Percentiles rank a stretch among this genome's conserved stretches.
Evolutionary conservation across 2,797 vertebrate genomes (phyloP).

Genomic region (Gymnoscopelus microlampas): DNA sequence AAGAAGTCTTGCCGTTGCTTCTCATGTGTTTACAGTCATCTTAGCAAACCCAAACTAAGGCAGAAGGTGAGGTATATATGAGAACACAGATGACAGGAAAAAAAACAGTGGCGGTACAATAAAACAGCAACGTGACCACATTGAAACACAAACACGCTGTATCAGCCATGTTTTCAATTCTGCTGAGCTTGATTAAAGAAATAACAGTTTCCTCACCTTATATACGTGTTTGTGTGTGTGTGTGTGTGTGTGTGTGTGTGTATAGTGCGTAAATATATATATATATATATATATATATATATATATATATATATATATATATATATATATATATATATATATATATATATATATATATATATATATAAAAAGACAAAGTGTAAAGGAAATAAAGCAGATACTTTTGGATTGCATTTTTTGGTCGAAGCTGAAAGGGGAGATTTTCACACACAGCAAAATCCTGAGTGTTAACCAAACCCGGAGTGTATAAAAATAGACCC

Average conservation of each 20-base stretch:
- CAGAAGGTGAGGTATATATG: slow-evolving; percentile 88
- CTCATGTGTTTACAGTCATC: slow-evolving; percentile 82
- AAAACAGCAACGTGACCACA: slow-evolving; percentile 47
- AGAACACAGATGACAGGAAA: slow-evolving; percentile 73
- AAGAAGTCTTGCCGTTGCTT: slow-evolving; percentile 73
- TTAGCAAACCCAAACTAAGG: slow-evolving; percentile 84
- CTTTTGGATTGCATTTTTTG: slow-evolving; percentile 57
- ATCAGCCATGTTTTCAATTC: slow-evolving; percentile 48
- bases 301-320: too few species aligned
- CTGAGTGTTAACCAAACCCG: too few species aligned
- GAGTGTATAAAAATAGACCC: too few species aligned
- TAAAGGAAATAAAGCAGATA: slow-evolving; percentile 35
- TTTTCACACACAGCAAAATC: slow-evolving; percentile 42
- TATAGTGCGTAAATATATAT: too few species aligned
- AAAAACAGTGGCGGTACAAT: slow-evolving; percentile 68
- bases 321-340: too few species aligned
- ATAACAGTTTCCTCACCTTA: slow-evolving; percentile 59
- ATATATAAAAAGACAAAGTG: too few species aligned
- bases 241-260: too few species aligned
- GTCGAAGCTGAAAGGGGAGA: slow-evolving; percentile 71
- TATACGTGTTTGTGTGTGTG: slow-evolving; percentile 13
- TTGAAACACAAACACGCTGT: not conserved
- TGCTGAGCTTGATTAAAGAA: slow-evolving; percentile 31
- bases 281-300: too few species aligned
- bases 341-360: too few species aligned